These are phyloP conservation scores for Spialia ferax DNA, from an alignment of 2,888 invertebrate species.

Conservation along the genomic window DNA sequence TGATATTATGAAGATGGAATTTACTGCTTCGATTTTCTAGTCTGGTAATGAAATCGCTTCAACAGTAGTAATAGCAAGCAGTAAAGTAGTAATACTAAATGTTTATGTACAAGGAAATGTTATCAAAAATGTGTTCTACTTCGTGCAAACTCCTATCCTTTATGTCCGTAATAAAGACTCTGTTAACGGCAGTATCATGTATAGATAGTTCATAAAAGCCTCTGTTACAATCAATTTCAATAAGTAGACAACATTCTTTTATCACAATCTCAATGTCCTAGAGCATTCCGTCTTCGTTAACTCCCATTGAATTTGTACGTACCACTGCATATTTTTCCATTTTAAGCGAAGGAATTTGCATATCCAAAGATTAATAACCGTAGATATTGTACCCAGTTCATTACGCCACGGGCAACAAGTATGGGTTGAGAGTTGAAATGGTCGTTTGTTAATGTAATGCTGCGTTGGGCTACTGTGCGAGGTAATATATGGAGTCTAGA, in stretches of 20 bases:
- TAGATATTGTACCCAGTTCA: conserved; percentile 35
- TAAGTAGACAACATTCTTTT: conserved; percentile 13
- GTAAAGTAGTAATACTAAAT: neutral
- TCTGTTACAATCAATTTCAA: conserved; percentile 14
- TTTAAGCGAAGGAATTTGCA: conserved; percentile 28
- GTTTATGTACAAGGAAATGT: neutral
- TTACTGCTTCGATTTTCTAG: neutral
- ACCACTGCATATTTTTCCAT: conserved; percentile 26
- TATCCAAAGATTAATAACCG: conserved; percentile 35
- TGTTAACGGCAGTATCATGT: conserved; percentile 1
- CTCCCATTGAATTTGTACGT: conserved; percentile 23
- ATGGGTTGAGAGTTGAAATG: conserved; percentile 30
- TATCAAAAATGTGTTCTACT: neutral
- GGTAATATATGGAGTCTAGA: conserved; percentile 61
- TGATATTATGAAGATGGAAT: conserved; percentile 21
- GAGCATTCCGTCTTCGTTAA: conserved; percentile 21
- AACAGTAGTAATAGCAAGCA: too few species aligned
- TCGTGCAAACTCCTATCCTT: conserved; percentile 6
- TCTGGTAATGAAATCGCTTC: conserved; percentile 1
- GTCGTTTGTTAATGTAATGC: conserved; percentile 41
- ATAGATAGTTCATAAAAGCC: conserved; percentile 1
- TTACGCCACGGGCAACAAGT: conserved; percentile 22
- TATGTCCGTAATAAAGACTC: neutral
- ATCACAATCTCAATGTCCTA: conserved; percentile 14
- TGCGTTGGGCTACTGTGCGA: conserved; percentile 49